phyloP scores from a whole-genome alignment of 2,888 invertebrate species.

The Elmis aenea region DNA sequence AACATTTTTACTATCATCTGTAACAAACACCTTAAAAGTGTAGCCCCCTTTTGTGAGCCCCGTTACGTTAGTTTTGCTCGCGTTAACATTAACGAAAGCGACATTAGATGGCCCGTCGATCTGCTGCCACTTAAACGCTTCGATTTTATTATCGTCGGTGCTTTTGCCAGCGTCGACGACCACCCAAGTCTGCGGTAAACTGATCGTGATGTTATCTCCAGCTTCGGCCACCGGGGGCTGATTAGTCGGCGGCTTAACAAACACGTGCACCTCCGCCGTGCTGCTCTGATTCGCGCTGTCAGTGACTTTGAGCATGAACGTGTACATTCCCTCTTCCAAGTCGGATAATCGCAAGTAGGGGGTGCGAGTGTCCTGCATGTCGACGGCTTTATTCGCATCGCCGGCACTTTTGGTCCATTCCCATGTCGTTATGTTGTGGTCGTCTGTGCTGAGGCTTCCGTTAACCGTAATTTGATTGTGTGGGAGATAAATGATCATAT shows the following conservation, averaged over 20 bases:
- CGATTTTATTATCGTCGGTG: conserved; percentile 75
- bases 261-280: conserved; percentile 71
- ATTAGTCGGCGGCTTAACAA: conserved; percentile 86
- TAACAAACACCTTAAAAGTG: conserved; percentile 72
- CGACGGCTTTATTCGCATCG: conserved; percentile 85
- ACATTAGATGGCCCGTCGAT: conserved; percentile 64
- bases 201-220: conserved; percentile 64
- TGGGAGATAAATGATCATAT: conserved; percentile 85
- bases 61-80: conserved; percentile 67
- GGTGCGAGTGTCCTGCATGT: conserved; percentile 92
- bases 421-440: conserved; percentile 89
- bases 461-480: conserved; percentile 70
- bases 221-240: conserved; percentile 73
- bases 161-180: conserved; percentile 69
- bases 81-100: conserved; percentile 40
- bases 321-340: conserved; percentile 90
- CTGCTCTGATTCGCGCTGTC: conserved; percentile 87
- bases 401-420: conserved; percentile 92
- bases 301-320: conserved; percentile 87
- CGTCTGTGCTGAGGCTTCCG: conserved; percentile 88
- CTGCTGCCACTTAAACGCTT: conserved; percentile 80
- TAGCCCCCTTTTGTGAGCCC: conserved; percentile 80
- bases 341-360: conserved; percentile 82
- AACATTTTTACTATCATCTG: conserved; percentile 80
- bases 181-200: conserved; percentile 78